These are phyloP conservation scores for Dreissena rostriformis DNA, from an alignment of 1,140 invertebrate species.

Conservation along the genomic window DNA sequence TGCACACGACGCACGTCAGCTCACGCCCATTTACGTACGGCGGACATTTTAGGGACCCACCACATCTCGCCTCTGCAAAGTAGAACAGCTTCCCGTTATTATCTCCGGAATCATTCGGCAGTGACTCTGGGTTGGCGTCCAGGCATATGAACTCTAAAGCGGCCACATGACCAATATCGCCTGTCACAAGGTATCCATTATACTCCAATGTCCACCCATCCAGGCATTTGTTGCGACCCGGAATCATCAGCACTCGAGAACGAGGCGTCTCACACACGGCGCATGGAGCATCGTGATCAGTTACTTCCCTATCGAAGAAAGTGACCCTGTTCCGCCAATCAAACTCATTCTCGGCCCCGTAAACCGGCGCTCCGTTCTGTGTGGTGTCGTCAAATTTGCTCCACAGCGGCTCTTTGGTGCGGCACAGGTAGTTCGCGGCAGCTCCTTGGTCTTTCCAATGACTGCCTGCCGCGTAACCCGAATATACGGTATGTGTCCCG, in stretches of 20 bases:
- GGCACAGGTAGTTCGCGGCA: conserved; percentile 20
- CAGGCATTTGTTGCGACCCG: conserved; percentile 29
- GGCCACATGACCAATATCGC: conserved; percentile 10
- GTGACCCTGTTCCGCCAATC: background rate
- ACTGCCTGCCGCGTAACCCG: conserved; percentile 8
- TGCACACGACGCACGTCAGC: conserved; percentile 64
- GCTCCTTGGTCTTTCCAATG: background rate
- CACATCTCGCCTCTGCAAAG: conserved; percentile 41
- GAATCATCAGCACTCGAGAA: conserved; percentile 2
- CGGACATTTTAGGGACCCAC: conserved; percentile 57
- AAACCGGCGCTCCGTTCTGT: background rate
- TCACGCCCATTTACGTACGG: conserved; percentile 51
- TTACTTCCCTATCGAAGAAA: background rate
- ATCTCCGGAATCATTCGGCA: conserved; percentile 1
- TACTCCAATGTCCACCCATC: conserved; percentile 51
- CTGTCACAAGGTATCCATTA: conserved; percentile 57
- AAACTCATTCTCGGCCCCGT: conserved; percentile 29
- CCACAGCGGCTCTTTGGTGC: conserved; percentile 2
- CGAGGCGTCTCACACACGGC: conserved; percentile 11
- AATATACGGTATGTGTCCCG: background rate
- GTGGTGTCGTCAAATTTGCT: background rate
- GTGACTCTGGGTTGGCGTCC: conserved; percentile 52
- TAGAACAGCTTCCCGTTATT: conserved; percentile 59
- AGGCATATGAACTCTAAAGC: conserved; percentile 59
- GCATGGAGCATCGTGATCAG: conserved; percentile 33